Evolutionary conservation across 2,113 vertebrate genomes (phyloP), one percentile per base, ranked within the genome.

Genomic region (Polyodon spathula): DNA sequence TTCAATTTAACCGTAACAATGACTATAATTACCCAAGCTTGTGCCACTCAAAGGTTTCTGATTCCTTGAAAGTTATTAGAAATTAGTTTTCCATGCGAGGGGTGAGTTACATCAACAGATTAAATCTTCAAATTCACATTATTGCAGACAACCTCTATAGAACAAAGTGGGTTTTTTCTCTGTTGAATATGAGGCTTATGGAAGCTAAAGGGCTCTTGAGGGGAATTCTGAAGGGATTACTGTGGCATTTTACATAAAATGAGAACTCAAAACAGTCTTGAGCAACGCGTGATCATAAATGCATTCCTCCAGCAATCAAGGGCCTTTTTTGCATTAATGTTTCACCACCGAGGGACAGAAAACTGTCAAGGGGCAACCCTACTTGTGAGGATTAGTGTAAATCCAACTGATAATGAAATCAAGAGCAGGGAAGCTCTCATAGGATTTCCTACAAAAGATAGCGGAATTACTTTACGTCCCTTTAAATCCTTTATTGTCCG

Each of bases 191-290:
- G 87, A 86, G 88, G 90, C 90, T 94, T 93, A 92, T 78, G 81
- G 78, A 73, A 77, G 83, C 75, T 92, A 89, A 90, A 94, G 92
- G 81, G 74, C 88, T 84, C 89, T 92, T 81, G 84, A 91, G 84
- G 87, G 86, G 89, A 93, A 92, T 94, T 93, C 90, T 92, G 86
- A 90, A 86, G 90, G 90, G 92, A 93, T 97, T 95, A 94, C 86
- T 64, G 65, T 86, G 80, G 88, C 86, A 87, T 93, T 92, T 92
- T 90, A 89, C 88, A 85, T 88, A 87, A 92, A 94, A 88, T 66
- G 88, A 89, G 90, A 90, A 93, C 90, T 89, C 85, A 92, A 94
- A 94, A 93, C 91, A 93, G 88, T 90, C 87, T 86, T 76, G 82
- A 83, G 87, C 81, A 76, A 78, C 75, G 84, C 89, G 88, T 84